These are phyloP conservation scores for Tetanocera ferruginea DNA, from an alignment of 2,888 invertebrate genomes.

Conservation along the genomic window DNA sequence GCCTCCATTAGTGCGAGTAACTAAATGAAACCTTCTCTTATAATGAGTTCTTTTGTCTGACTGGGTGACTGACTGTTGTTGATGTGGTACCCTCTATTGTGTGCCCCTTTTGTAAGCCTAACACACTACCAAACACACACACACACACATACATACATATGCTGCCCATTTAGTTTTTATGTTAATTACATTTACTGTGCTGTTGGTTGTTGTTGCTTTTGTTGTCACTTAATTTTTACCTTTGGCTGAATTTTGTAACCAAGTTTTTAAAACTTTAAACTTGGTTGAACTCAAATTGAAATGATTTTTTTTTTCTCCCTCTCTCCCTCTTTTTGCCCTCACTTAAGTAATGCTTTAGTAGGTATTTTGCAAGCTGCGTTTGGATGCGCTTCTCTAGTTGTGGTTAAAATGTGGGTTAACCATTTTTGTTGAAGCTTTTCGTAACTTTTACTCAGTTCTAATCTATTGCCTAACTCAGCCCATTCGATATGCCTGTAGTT, in stretches of 20 bases:
- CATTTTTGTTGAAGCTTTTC: too few species aligned
- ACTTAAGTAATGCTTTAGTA: too few species aligned
- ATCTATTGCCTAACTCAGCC: too few species aligned
- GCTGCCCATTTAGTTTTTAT: constrained; percentile 1
- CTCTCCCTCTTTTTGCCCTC: too few species aligned
- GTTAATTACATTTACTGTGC: constrained; percentile 26
- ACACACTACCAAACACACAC: not conserved
- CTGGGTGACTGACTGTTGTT: not conserved
- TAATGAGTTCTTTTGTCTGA: constrained; percentile 24
- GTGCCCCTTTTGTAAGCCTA: not conserved
- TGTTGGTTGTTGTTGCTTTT: constrained; percentile 11
- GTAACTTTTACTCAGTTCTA: too few species aligned
- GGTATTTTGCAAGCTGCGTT: not conserved
- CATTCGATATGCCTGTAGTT: too few species aligned
- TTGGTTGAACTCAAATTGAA: not conserved
- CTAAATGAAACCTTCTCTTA: constrained; percentile 11
- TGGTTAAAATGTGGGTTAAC: too few species aligned
- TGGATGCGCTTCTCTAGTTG: not conserved
- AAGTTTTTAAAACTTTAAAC: not conserved
- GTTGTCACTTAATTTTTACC: not conserved
- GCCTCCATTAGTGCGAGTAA: constrained; percentile 15
- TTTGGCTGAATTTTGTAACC: constrained; percentile 3
- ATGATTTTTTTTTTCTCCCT: not conserved
- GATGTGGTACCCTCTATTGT: not conserved
- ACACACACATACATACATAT: constrained; percentile 11